Base-by-base conservation (phyloP, 2,888 invertebrate species). In the Sinhomidia bicolor region DNA sequence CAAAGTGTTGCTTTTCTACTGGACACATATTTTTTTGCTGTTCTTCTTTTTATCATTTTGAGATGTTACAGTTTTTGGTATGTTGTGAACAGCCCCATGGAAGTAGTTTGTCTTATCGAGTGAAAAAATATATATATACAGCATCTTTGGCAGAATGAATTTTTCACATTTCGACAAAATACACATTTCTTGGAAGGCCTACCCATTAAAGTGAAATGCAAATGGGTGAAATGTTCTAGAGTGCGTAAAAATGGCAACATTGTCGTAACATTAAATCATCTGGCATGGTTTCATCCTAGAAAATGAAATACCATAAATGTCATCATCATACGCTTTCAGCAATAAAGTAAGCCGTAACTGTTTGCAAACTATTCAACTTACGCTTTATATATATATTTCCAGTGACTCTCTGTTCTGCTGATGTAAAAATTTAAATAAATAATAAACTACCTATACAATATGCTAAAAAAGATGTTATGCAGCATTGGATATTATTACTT, bases 281-380 rank as follows among this genome's bases (percentile, higher is more conserved):
- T 51, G 51, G n/a, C 51, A 51, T 51, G 17, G 51, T n/a, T n/a
- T n/a, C n/a, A n/a, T n/a, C n/a, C n/a, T n/a, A n/a, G n/a, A n/a
- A 6, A 4, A 36, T n/a, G 17, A 65, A 36, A 36, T 32, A 9
- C 17, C 65, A 17, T 65, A 65, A 65, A 17, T 65, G 65, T 65
- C 65, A 65, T 65, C 65, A 65, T 65, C 65, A 65, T 65, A 36
- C 65, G 36, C 36, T 29, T n/a, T 29, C 36, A 10, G 7, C 36
- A 17, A 65, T 17, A 65, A 65, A 36, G 62, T 23, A 60, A 14
- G 51, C 51, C 51, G n/a, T n/a, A n/a, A 17, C 2, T 17, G 6
- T 26, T 23, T 23, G 60, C 23, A 51, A 68, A 68, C 68, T n/a
- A 32, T 32, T 0, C 17, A 32, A 36, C 36, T 41, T 10, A 14